Evolutionary conservation across 1,140 invertebrate species (phyloP), one percentile per base, ranked within the genome.

Genomic region (Neoseiulus cucumeris): DNA sequence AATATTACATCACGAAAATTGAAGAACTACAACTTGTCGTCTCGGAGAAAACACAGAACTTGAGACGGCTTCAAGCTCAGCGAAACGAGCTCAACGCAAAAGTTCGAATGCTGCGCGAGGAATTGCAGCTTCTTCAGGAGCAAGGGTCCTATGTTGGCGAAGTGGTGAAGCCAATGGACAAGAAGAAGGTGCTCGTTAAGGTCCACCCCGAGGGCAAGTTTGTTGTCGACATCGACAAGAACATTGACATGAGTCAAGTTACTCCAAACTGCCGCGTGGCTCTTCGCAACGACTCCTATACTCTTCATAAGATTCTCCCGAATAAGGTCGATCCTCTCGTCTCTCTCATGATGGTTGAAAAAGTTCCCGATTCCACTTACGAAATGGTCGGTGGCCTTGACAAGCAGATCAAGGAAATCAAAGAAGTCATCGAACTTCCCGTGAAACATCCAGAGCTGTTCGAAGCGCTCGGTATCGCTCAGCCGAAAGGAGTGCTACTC

Each of bases 311-410:
- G 80, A 97, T 99, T 70, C 77, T 99, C 18, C 96, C 96, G 1
- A 99, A 98, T 74, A 99, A 99, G 80, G 91, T 98, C n/a, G 96
- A 98, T 81, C 95, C 95, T 1, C 78, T 98, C 42, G 96, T 99
- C 0, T 97, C 92, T n/a, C 81, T 99, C 47, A 99, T 99, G 95
- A 99, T 99, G 96, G 95, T 99, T 0, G 96, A 99, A 75, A 98
- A 99, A 78, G 95, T 99, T 4, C 96, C 96, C 9, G 95, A 99
- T 77, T 98, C 94, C 0, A 99, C 96, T 0, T 84, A 99, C 75
- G 96, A 99, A 81, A 99, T 98, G 94, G 94, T 99, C 55, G 96
- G 96, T 69, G 96, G 96, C 68, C 79, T 99, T 59, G 94, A 99
- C 72, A 98, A 97, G 74, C 95, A 99, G 79, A 99, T 99, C 67